Base-by-base conservation (phyloP, 1,140 invertebrate genomes). In the Drosophila bifasciata region DNA sequence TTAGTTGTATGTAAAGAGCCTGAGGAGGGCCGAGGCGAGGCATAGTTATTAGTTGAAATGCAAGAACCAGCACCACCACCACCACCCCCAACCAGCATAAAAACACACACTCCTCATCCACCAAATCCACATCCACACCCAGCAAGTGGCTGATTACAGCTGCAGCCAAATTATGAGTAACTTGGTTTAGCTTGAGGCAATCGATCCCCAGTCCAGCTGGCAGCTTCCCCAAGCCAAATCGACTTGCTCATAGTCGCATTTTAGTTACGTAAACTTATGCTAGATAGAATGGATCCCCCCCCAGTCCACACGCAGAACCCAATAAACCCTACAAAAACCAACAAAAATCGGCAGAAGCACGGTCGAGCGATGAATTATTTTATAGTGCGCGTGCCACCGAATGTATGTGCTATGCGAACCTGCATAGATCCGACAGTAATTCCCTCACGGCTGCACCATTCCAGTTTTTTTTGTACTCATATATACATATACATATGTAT, bases 221-320 rank as follows among this genome's bases (percentile, higher is more conserved):
- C 58, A 72, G 13, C 28, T 23, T 11, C 39, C 48, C 56, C 77
- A 80, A 64, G 86, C 80, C 88, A 70, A 83, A 90, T 90, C 86
- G 86, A 90, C 88, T 85, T 90, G 83, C 64, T 68, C 86, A 90
- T 90, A 90, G 69, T 69, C 58, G 62, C 76, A 78, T 77, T 67
- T 76, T 56, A 81, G 72, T 85, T 86, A 84, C 62, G 58, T 64
- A 86, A 67, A 69, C 48, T 19, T 46, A 58, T 44, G 36, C 45
- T 53, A 50, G 57, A 73, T 72, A 50, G 21, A 74, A 44, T 46
- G 56, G 28, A 50, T 15, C 4, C 39, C 50, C 15, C 4, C 39
- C 50, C 15, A 63, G 17, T 16, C 46, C 23, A 56, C 13, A 16
- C 43, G 21, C 50, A 59, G 51, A 43, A 48, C 32, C 17, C 45